Conservation (phyloP, 2,888 invertebrate genomes). For the Lasioglossum villosulum region DNA sequence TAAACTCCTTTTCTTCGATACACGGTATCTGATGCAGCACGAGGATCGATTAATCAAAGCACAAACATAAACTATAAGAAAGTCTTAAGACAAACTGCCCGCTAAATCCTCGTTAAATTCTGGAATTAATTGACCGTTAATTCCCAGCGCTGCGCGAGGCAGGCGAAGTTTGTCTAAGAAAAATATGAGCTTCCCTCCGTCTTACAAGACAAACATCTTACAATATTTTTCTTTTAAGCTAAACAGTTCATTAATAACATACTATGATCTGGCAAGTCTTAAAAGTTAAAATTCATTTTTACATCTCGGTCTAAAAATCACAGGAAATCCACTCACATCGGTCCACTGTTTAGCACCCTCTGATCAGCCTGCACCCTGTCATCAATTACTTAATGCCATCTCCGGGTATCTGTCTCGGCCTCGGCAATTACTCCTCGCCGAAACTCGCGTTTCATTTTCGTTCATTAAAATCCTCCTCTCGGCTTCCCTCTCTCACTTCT, state of each 20-base stretch:
- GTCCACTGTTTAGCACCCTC: neutral
- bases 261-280: neutral
- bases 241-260: neutral
- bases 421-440: neutral
- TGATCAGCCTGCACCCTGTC: neutral
- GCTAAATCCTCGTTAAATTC: neutral
- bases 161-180: neutral
- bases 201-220: neutral
- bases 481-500: neutral
- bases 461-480: slow-evolving; percentile 9
- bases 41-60: neutral
- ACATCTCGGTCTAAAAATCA: neutral
- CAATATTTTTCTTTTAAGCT: neutral
- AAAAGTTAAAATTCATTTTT: neutral
- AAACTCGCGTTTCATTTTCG: neutral
- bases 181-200: neutral
- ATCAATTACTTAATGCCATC: neutral
- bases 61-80: neutral
- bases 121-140: neutral
- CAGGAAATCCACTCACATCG: neutral
- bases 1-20: neutral
- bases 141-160: neutral
- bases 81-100: neutral
- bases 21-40: neutral
- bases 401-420: neutral